Evolutionary conservation across 1,140 invertebrate genomes (phyloP), one percentile per base, ranked within the genome.

Genomic region (Phymastichus coffea): DNA sequence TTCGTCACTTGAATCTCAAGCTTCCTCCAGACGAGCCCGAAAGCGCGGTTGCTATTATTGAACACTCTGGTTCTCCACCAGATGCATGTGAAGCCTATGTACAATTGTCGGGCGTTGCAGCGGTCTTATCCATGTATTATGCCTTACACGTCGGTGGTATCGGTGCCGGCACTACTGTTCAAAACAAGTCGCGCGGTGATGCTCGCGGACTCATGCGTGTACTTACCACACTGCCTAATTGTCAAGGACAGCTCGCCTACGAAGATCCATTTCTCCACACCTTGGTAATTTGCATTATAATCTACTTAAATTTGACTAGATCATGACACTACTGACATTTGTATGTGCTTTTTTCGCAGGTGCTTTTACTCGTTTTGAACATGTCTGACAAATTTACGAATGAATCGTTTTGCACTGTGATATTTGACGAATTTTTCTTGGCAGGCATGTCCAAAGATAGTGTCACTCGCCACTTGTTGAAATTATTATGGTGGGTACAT

Each of bases 371-470:
- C 0, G 90, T 97, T 65, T 62, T 78, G 12, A 88, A 91, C 46
- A 88, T 97, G 83, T 85, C 87, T 2, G 95, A 98, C 65, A 95
- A 97, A 75, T 98, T 98, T 75, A 82, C 88, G 61, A 88, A 91
- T 4, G 94, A 97, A 81, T 94, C 97, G 64, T 97, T 97, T 71
- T 97, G 94, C 79, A 95, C 93, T 1, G 92, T 93, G 1, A 86
- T 98, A 15, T 97, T 98, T 82, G 95, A 97, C 80, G 95, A 97
- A 77, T 97, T 97, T 73, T 93, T 98, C 65, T 92, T 95, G 76
- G 90, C 93, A 41, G 91, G 91, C 0, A 82, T 97, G 30, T 86
- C 86, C 6, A 85, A 89, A 59, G 94, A 97, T 72, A 97, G 95
- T 83, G 94, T 97, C 0, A 90, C 92, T n/a, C 83, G 93, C 37